Conservation (phyloP, 2,797 vertebrate species). For the Acestrorhynchus altus region DNA sequence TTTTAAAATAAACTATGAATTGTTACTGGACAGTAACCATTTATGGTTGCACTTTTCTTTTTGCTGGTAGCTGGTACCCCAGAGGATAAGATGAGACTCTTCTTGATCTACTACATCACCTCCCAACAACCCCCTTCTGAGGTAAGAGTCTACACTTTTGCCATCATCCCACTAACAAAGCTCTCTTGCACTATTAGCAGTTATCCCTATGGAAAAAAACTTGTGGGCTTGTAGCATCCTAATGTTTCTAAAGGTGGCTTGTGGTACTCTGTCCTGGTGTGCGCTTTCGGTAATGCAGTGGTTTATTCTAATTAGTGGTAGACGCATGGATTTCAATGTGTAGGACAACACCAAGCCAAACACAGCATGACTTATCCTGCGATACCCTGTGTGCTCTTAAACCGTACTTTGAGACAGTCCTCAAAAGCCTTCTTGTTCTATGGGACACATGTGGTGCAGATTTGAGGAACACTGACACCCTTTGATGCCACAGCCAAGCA, state of each 20-base stretch:
- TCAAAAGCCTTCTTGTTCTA: slow-evolving; percentile 65
- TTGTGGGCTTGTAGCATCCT: slow-evolving; percentile 2
- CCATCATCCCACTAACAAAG: neutral
- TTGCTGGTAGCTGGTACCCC: slow-evolving; percentile 87
- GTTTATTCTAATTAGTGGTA: slow-evolving; percentile 55
- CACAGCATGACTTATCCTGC: slow-evolving; percentile 43
- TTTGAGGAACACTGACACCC: slow-evolving; percentile 54
- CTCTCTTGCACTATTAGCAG: slow-evolving; percentile 7
- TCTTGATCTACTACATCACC: slow-evolving; percentile 96
- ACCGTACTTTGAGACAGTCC: slow-evolving; percentile 34
- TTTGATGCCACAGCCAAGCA: slow-evolving; percentile 62
- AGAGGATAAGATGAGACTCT: slow-evolving; percentile 97
- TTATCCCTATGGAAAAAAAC: neutral
- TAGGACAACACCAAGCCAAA: slow-evolving; percentile 48
- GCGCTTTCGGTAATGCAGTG: slow-evolving; percentile 51
- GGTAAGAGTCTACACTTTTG: slow-evolving; percentile 73
- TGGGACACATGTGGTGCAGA: slow-evolving; percentile 54
- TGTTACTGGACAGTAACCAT: slow-evolving; percentile 39
- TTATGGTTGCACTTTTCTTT: slow-evolving; percentile 49
- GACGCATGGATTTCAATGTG: slow-evolving; percentile 56
- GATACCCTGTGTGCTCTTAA: slow-evolving; percentile 42
- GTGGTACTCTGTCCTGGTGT: slow-evolving; percentile 47
- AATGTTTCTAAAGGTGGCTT: slow-evolving; percentile 22
- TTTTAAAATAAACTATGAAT: slow-evolving; percentile 47
- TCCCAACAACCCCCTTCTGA: slow-evolving; percentile 90